Evolutionary conservation across 2,888 invertebrate species (phyloP).

Genomic region (Spisula solida): DNA sequence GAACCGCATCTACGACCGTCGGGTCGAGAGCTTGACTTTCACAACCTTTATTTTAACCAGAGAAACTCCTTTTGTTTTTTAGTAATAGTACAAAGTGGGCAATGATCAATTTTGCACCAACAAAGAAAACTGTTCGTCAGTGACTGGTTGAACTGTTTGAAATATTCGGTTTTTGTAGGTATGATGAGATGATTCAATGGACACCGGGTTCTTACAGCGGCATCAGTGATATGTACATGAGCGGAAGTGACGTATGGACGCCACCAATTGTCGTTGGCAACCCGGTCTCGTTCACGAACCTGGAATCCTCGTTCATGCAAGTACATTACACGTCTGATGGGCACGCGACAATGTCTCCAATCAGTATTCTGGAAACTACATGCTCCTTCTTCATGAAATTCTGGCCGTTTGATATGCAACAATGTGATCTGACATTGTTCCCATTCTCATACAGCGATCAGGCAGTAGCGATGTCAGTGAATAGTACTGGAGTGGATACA

Average conservation of each 20-base stretch:
- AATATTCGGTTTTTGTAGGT: constrained; percentile 34
- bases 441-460: neutral
- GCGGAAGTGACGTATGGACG: constrained; percentile 34
- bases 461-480: neutral
- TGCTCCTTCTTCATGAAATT: constrained; percentile 38
- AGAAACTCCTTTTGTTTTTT: no score
- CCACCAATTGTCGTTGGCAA: constrained; percentile 17
- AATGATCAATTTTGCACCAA: no score
- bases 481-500: neutral
- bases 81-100: no score
- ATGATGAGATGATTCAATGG: constrained; percentile 39
- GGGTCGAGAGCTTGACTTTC: no score
- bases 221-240: neutral
- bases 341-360: neutral
- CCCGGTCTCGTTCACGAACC: constrained; percentile 4
- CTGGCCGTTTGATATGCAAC: constrained; percentile 41
- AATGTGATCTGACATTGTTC: constrained; percentile 21
- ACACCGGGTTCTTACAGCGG: constrained; percentile 9
- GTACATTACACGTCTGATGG: constrained; percentile 21
- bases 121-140: no score
- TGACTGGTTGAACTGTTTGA: neutral
- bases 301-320: constrained; percentile 13
- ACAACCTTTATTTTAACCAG: no score
- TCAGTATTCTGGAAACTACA: neutral
- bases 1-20: no score